Percentiles rank a stretch among this genome's conserved stretches.
These are phyloP conservation scores for Thalassarche chlororhynchos DNA, from an alignment of 2,113 vertebrate genomes.

Conservation along the genomic window DNA sequence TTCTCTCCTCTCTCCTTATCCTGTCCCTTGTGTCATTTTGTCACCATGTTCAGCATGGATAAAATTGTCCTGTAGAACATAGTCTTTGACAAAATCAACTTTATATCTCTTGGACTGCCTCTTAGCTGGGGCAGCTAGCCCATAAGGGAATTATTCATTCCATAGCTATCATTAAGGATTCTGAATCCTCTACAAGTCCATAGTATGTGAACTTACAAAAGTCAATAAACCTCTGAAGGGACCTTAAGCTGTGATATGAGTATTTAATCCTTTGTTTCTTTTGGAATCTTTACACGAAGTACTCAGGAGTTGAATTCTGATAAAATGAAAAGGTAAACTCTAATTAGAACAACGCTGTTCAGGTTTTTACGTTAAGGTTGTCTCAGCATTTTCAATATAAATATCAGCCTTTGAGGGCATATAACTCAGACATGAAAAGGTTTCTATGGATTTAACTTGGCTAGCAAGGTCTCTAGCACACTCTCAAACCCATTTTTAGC, in stretches of 20 bases:
- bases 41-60: neutral
- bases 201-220: constrained; percentile 23
- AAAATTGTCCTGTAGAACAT: neutral
- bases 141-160: neutral
- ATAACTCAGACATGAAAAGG: constrained; percentile 8
- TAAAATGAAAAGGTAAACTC: constrained; percentile 65
- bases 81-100: neutral
- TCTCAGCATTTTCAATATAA: constrained; percentile 40
- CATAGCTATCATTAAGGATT: neutral
- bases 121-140: neutral
- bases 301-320: constrained; percentile 51
- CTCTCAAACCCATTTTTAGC: neutral
- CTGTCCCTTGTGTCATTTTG: constrained; percentile 4
- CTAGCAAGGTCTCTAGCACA: neutral
- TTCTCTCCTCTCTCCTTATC: neutral
- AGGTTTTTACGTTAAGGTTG: constrained; percentile 23
- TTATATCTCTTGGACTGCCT: neutral
- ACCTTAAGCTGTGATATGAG: neutral
- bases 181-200: neutral
- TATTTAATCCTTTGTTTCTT: constrained; percentile 51
- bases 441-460: neutral
- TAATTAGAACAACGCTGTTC: constrained; percentile 26
- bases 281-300: constrained; percentile 33
- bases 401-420: neutral
- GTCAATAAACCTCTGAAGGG: constrained; percentile 54